phyloP scores from a whole-genome alignment of 2,888 invertebrate genomes.

The Pasiphila rectangulata region DNA sequence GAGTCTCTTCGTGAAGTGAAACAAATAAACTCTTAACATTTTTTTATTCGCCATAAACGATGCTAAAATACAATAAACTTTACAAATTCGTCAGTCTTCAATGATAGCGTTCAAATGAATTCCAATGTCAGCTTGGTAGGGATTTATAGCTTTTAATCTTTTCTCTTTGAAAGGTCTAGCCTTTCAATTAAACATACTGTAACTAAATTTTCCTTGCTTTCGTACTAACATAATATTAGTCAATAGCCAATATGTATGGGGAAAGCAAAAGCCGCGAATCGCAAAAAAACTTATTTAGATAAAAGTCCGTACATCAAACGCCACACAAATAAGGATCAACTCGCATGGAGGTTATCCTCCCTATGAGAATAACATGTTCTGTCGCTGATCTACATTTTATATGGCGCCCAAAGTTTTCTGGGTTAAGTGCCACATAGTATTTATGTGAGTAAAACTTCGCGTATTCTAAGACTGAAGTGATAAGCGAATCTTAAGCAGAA shows the following conservation, averaged over 20 bases:
- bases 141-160: no score
- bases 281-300: constrained; percentile 22
- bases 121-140: no score
- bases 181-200: no score
- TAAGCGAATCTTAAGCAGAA: no score
- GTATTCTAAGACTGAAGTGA: neutral
- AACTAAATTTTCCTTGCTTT: no score
- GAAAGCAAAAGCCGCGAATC: constrained; percentile 36
- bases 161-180: no score
- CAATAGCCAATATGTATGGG: neutral
- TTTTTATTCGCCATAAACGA: neutral
- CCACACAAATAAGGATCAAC: constrained; percentile 28
- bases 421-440: constrained; percentile 16
- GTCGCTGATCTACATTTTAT: constrained; percentile 10
- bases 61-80: neutral
- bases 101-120: no score
- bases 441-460: neutral
- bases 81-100: constrained; percentile 2
- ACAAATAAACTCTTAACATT: no score
- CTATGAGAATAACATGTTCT: constrained; percentile 9
- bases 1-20: no score
- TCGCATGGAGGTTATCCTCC: constrained; percentile 4
- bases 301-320: constrained; percentile 20
- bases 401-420: constrained; percentile 13
- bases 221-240: neutral